Evolutionary conservation across 2,888 invertebrate genomes (phyloP).

Genomic region (Caenorhabditis virilis): DNA sequence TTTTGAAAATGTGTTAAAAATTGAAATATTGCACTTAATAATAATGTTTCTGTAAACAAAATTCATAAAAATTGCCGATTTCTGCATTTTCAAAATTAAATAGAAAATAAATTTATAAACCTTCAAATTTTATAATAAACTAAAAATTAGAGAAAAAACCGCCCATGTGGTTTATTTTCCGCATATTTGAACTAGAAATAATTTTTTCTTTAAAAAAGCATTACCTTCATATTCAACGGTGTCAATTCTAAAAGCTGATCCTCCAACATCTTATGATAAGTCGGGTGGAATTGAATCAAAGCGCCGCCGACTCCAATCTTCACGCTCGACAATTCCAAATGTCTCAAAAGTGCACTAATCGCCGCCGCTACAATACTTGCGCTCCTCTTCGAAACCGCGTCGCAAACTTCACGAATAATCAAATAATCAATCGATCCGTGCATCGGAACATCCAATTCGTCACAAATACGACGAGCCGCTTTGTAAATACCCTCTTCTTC

Average conservation of each 20-base stretch:
- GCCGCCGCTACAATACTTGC: constrained; percentile 68
- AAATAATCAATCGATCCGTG: constrained; percentile 65
- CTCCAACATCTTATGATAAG: constrained; percentile 63
- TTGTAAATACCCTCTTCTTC: constrained; percentile 65
- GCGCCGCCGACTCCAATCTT: constrained; percentile 69
- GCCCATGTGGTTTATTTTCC: not conserved
- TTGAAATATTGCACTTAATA: too few species aligned
- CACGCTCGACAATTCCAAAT: constrained; percentile 55
- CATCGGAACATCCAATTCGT: constrained; percentile 66
- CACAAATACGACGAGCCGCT: constrained; percentile 66
- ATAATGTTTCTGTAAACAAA: too few species aligned
- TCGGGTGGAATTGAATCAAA: constrained; percentile 69
- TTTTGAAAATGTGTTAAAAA: too few species aligned
- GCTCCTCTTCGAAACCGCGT: constrained; percentile 62
- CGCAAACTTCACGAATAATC: constrained; percentile 67
- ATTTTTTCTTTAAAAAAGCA: constrained; percentile 8
- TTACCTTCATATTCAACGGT: constrained; percentile 60
- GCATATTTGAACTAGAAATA: not conserved
- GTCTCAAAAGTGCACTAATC: constrained; percentile 65
- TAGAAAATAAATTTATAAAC: too few species aligned
- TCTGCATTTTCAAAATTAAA: too few species aligned
- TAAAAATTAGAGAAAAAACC: too few species aligned
- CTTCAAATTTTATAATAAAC: not conserved
- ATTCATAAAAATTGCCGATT: too few species aligned
- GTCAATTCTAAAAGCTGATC: constrained; percentile 60